Evolutionary conservation across 2,888 invertebrate genomes (phyloP).

Genomic region (Amiota mariae): DNA sequence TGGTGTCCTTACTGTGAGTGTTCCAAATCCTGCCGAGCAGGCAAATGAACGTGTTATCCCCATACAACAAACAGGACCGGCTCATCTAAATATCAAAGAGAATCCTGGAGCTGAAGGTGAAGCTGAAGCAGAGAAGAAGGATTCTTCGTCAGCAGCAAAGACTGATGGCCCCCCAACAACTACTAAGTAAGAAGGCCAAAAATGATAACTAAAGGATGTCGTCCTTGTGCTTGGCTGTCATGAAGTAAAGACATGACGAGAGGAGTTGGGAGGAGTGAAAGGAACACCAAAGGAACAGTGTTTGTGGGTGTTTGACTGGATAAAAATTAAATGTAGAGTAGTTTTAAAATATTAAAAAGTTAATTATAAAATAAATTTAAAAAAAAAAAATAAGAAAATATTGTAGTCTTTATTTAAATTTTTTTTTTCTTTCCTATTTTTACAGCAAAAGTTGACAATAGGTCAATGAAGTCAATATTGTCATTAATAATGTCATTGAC

Average conservation of each 20-base stretch:
- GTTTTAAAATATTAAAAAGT: not conserved
- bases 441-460: too few species aligned
- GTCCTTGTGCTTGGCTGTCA: not conserved
- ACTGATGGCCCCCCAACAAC: too few species aligned
- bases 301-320: slow-evolving; percentile 48
- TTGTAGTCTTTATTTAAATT: too few species aligned
- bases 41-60: slow-evolving; percentile 76
- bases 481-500: too few species aligned
- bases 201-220: not conserved
- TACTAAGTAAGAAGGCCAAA: not conserved
- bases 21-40: slow-evolving; percentile 75
- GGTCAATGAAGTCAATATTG: too few species aligned
- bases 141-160: too few species aligned
- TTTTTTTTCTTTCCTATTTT: too few species aligned
- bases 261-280: too few species aligned
- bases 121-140: not conserved
- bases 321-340: not conserved
- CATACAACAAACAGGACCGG: slow-evolving; percentile 79
- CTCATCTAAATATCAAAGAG: slow-evolving; percentile 74
- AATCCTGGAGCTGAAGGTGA: slow-evolving; percentile 61
- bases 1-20: slow-evolving; percentile 81
- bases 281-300: not conserved
- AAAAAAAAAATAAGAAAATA: too few species aligned
- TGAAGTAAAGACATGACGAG: not conserved
- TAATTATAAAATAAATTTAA: not conserved